phyloP scores from a whole-genome alignment of 92 coral and sea anemone genomes.

The Chrysogorgia sp. region DNA sequence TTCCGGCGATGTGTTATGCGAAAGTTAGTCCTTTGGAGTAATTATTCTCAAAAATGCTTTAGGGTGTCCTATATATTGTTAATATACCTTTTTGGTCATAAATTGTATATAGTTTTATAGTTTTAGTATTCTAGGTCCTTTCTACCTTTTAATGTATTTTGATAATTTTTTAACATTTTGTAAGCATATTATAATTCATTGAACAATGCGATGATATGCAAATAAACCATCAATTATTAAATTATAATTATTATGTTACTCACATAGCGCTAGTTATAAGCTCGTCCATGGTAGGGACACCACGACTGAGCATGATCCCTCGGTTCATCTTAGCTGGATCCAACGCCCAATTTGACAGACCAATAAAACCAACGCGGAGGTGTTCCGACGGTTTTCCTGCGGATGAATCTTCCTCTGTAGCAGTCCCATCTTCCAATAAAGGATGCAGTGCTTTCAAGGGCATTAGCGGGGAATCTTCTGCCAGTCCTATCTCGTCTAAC shows the following conservation, averaged over 20 bases:
- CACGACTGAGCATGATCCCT: slow-evolving; percentile 78
- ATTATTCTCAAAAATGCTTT: too few species aligned
- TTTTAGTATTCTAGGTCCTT: too few species aligned
- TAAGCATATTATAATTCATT: too few species aligned
- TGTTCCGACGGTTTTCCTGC: slow-evolving; percentile 45
- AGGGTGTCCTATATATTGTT: too few species aligned
- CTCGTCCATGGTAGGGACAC: slow-evolving; percentile 66
- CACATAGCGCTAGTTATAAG: slow-evolving; percentile 75
- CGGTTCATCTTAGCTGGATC: slow-evolving; percentile 89
- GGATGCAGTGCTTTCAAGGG: slow-evolving; percentile 82
- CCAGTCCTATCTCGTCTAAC: slow-evolving; percentile 84
- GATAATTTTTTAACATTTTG: too few species aligned
- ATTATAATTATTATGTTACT: slow-evolving; percentile 2
- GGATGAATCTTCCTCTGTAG: slow-evolving; percentile 70
- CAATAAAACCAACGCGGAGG: slow-evolving; percentile 75
- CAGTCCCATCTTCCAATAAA: slow-evolving; percentile 76
- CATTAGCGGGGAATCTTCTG: slow-evolving; percentile 82
- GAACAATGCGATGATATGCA: too few species aligned
- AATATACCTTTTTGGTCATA: too few species aligned
- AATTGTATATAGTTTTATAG: too few species aligned
- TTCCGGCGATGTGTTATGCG: too few species aligned
- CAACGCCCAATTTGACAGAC: slow-evolving; percentile 85
- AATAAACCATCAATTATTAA: background rate
- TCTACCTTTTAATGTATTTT: too few species aligned
- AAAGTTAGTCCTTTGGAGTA: too few species aligned